Percentiles rank a stretch among this genome's conserved stretches.
These are phyloP conservation scores for Hippocampus mohnikei DNA, from an alignment of 2,113 vertebrate genomes.

Conservation along the genomic window DNA sequence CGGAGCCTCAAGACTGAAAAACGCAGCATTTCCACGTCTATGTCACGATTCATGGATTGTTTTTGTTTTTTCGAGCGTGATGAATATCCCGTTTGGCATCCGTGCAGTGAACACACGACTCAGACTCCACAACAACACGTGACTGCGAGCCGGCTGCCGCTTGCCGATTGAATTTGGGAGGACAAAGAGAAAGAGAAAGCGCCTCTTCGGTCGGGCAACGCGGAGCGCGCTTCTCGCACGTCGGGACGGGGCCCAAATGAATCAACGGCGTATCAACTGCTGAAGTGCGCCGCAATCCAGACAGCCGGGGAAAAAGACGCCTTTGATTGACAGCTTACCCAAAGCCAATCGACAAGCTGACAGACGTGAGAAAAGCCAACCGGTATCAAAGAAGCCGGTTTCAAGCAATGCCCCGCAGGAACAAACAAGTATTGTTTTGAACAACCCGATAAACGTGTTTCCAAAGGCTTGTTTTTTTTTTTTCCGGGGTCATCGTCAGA, in stretches of 20 bases:
- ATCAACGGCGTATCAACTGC: conserved; percentile 44
- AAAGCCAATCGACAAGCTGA: conserved; percentile 53
- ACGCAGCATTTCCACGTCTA: too few relatives aligned
- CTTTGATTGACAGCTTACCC: conserved; percentile 52
- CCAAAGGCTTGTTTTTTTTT: background rate
- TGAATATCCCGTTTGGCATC: conserved; percentile 10
- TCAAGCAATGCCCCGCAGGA: background rate
- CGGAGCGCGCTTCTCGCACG: conserved; percentile 16
- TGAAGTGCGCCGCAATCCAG: conserved; percentile 45
- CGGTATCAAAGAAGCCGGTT: background rate
- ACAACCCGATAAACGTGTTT: background rate
- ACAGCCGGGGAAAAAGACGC: conserved; percentile 26
- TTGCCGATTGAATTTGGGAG: conserved; percentile 19
- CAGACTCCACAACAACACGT: conserved; percentile 17
- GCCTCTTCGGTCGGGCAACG: conserved; percentile 38
- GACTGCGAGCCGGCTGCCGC: conserved; percentile 8
- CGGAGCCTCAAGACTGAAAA: too few relatives aligned
- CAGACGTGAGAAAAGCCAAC: conserved; percentile 52
- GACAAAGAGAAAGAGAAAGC: conserved; percentile 33
- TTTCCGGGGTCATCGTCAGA: background rate
- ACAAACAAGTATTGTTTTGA: background rate
- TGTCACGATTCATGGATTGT: background rate
- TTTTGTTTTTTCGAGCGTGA: background rate
- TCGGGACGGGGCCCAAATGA: conserved; percentile 17
- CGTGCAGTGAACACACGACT: background rate